Percentiles rank a stretch among this genome's conserved stretches.
These are phyloP conservation scores for Erebia epiphron DNA, from an alignment of 2,888 invertebrate species.

Conservation along the genomic window DNA sequence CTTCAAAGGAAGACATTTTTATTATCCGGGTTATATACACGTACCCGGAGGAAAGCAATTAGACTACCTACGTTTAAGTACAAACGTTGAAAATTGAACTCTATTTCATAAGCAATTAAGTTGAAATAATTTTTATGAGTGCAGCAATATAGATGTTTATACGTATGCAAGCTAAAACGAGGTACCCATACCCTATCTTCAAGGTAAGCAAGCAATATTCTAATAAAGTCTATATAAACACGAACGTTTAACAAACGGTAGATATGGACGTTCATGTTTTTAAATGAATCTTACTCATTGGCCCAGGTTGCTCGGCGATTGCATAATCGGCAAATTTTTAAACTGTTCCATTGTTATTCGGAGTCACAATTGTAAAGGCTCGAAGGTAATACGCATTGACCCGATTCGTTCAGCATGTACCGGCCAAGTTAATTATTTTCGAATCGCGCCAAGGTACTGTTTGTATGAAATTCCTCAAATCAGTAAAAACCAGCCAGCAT, in stretches of 20 bases:
- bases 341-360: no score
- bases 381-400: no score
- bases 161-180: background rate
- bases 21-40: constrained; percentile 34
- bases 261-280: background rate
- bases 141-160: background rate
- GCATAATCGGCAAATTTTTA: no score
- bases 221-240: constrained; percentile 12
- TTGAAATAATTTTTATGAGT: constrained; percentile 3
- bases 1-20: constrained; percentile 42
- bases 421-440: no score
- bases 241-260: background rate
- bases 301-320: no score
- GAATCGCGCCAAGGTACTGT: no score
- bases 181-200: constrained; percentile 1
- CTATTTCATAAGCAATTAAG: background rate
- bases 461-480: no score
- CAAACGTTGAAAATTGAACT: constrained; percentile 4
- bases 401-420: no score
- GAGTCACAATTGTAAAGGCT: no score
- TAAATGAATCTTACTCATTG: no score
- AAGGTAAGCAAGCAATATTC: constrained; percentile 14
- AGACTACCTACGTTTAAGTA: constrained; percentile 6
- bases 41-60: constrained; percentile 34
- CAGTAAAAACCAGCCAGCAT: no score